A percentile compares a stretch with the other conserved stretches of the same genome.
Evolutionary conservation across 2,888 invertebrate species (phyloP).

Genomic region (Criorhina ranunculi): DNA sequence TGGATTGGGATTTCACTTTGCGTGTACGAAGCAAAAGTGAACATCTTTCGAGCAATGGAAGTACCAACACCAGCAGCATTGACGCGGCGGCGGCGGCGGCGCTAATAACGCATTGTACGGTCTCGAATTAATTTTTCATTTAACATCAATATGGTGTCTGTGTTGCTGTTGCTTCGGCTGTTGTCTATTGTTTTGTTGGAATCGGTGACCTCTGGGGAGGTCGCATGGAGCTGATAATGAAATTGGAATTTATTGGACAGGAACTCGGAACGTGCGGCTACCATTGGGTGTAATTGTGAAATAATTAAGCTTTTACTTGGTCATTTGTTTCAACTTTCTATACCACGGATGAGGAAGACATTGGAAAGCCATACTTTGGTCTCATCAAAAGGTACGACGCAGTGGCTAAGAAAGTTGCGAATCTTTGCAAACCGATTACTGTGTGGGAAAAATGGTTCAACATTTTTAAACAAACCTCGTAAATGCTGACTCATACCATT

Average conservation of each 20-base stretch:
- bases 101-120: conserved; percentile 42
- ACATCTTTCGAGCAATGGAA: conserved; percentile 32
- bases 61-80: neutral
- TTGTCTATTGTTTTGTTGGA: conserved; percentile 1
- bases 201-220: conserved; percentile 43
- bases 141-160: conserved; percentile 24
- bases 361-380: too few species aligned
- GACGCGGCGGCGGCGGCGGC: too few species aligned
- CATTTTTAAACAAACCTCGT: too few species aligned
- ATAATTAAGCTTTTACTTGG: conserved; percentile 49
- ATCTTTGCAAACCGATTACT: too few species aligned
- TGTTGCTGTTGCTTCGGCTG: conserved; percentile 11
- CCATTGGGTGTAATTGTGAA: conserved; percentile 51
- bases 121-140: conserved; percentile 63
- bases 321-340: conserved; percentile 66
- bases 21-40: conserved; percentile 24
- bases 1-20: conserved; percentile 69
- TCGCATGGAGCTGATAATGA: conserved; percentile 48
- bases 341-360: conserved; percentile 27
- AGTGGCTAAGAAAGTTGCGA: neutral
- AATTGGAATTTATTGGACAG: conserved; percentile 49
- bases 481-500: too few species aligned
- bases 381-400: neutral
- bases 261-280: conserved; percentile 42
- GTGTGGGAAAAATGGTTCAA: too few species aligned